A percentile compares a stretch with the other conserved stretches of the same genome.
Conservation (phyloP, 2,888 invertebrate genomes). For the Temnothorax ravouxi region DNA sequence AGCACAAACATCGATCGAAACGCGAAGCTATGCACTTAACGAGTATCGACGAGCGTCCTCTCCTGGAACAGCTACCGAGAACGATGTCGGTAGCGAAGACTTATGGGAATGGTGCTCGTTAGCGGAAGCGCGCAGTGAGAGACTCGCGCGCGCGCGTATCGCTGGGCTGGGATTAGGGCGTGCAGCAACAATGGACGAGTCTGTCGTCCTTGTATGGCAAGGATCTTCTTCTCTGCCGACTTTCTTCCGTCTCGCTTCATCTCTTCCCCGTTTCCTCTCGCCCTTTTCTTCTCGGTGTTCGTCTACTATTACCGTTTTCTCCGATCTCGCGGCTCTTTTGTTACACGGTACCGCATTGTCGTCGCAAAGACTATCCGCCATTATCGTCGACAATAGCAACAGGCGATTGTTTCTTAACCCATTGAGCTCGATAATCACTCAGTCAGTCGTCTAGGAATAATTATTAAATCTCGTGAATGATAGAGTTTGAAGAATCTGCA, state of each 20-base stretch:
- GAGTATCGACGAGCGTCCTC: conserved; percentile 40
- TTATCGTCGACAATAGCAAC: conserved; percentile 57
- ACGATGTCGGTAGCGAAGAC: conserved; percentile 36
- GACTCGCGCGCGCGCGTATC: conserved; percentile 65
- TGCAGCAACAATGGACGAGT: conserved; percentile 64
- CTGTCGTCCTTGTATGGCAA: conserved; percentile 68
- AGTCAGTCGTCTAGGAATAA: conserved; percentile 43
- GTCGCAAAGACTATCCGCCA: conserved; percentile 46
- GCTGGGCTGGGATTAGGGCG: conserved; percentile 70
- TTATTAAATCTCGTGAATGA: conserved; percentile 26
- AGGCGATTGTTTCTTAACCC: conserved; percentile 60
- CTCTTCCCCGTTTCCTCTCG: conserved; percentile 19
- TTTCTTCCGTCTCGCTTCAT: conserved; percentile 60
- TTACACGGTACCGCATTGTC: conserved; percentile 63
- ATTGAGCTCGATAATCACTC: conserved; percentile 34
- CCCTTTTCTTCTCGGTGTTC: conserved; percentile 35
- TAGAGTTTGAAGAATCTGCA: not conserved
- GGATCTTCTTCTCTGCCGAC: conserved; percentile 63
- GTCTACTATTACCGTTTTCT: conserved; percentile 64
- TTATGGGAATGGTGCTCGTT: conserved; percentile 81
- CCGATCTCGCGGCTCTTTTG: conserved; percentile 68
- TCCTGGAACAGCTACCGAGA: conserved; percentile 24
- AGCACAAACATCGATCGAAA: conserved; percentile 46
- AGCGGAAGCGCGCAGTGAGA: conserved; percentile 66
- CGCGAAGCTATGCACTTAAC: conserved; percentile 40